Evolutionary conservation across 2,113 vertebrate species (phyloP), one percentile per base, ranked within the genome.

Genomic region (Crypturellus undulatus): DNA sequence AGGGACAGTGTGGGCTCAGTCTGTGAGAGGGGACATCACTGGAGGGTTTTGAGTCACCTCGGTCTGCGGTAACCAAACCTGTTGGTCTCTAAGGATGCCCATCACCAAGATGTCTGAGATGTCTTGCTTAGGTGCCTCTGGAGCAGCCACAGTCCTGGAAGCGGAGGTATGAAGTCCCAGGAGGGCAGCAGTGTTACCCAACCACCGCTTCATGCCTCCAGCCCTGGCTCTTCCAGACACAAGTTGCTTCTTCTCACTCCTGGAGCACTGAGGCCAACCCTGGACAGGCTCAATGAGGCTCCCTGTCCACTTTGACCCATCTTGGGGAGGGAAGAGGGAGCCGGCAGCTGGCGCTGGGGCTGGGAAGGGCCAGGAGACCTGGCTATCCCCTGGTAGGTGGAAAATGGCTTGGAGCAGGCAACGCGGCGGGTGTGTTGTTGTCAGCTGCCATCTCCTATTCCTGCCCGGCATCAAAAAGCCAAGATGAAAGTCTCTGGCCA

Each of bases 401-500:
- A 86, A 94, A 92, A 96, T 43, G 86, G 67, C 84, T 87, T 3
- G 5, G 85, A 95, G 92, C 93, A 88, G 75, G 90, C 71, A 54
- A 36, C 42, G 40, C 36, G 58, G 72, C 2, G 3, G 84, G 73
- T 90, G 60, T 58, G 58, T 40, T 94, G 72, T 84, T 94, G 86
- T 83, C 0, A 5, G 83, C 83, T 84, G 89, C 77, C 77, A 79
- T 90, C 82, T 90, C 38, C 93, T 93, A 75, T 73, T 81, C 73
- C 86, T 40, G 51, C 72, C 77, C 73, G 64, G 92, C 92, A 90
- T 96, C 89, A 95, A 93, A 96, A 93, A 77, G 24, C 86, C 6
- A 3, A 94, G 95, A 96, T 96, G 77, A 96, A 96, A 96, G 96
- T 52, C 56, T 87, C 77, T 0, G 10, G 72, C 92, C 92, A 78